Evolutionary conservation across 2,113 vertebrate genomes (phyloP).

Genomic region (Condylura cristata): DNA sequence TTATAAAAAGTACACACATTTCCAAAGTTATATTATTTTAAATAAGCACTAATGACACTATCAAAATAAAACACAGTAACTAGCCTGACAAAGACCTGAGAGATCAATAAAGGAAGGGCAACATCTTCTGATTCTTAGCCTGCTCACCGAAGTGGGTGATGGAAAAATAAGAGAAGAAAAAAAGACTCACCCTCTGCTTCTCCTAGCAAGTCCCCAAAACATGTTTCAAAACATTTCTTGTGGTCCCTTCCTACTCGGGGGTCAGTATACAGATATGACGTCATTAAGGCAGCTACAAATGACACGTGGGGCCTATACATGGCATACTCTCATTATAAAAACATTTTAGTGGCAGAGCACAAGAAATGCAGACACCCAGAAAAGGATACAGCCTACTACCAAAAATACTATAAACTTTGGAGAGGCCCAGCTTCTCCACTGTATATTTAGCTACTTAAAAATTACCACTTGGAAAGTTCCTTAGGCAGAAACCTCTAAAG

Average conservation of each 20-base stretch:
- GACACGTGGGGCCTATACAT: not conserved
- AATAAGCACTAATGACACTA: not conserved
- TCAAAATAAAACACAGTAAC: not conserved
- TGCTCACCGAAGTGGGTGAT: not conserved
- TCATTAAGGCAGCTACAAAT: not conserved
- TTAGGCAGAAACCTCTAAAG: constrained; percentile 18
- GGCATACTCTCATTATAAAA: not conserved
- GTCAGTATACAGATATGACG: not conserved
- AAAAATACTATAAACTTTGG: not conserved
- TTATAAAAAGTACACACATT: not conserved
- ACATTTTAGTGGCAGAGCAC: not conserved
- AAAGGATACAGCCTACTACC: not conserved
- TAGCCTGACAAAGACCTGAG: not conserved
- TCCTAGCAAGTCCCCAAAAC: not conserved
- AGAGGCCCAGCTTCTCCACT: not conserved
- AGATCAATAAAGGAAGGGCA: not conserved
- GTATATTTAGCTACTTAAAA: not conserved
- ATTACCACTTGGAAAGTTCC: not conserved
- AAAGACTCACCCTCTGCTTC: not conserved
- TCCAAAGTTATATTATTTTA: not conserved
- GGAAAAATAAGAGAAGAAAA: not conserved
- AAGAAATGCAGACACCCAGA: not conserved
- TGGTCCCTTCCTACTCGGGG: not conserved
- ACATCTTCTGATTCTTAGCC: not conserved
- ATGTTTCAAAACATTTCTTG: not conserved